Percentiles rank a stretch among this genome's conserved stretches.
phyloP scores from a whole-genome alignment of 1,140 invertebrate genomes.

The Drosophila orena region DNA sequence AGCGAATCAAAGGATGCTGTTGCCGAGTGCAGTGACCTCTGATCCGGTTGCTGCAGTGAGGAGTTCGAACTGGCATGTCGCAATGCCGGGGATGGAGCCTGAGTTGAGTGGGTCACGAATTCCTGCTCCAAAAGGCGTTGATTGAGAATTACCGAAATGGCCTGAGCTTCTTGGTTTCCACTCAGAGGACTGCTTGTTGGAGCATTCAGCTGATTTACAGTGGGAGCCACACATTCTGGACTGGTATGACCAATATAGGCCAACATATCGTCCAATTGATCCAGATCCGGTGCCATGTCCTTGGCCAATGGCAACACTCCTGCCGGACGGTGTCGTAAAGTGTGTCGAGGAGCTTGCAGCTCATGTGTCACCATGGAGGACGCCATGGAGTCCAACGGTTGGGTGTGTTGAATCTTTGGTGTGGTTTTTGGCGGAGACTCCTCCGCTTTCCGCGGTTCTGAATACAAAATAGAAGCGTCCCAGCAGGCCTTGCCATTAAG shows the following conservation, averaged over 20 bases:
- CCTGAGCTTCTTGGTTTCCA: slow-evolving; percentile 91
- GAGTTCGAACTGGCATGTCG: slow-evolving; percentile 47
- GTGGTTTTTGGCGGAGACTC: slow-evolving; percentile 1
- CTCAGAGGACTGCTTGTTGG: slow-evolving; percentile 89
- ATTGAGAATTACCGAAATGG: slow-evolving; percentile 92
- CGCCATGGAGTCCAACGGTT: slow-evolving; percentile 73
- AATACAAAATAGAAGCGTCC: slow-evolving; percentile 96
- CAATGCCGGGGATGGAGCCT: slow-evolving; percentile 41
- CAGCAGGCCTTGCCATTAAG: slow-evolving; percentile 98
- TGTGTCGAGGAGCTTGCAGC: slow-evolving; percentile 86
- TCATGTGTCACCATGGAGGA: slow-evolving; percentile 65
- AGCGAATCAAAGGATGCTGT: slow-evolving; percentile 75
- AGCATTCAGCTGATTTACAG: slow-evolving; percentile 89
- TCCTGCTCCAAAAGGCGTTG: slow-evolving; percentile 92
- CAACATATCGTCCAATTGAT: slow-evolving; percentile 96
- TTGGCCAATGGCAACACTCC: slow-evolving; percentile 92
- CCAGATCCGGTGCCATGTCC: slow-evolving; percentile 94
- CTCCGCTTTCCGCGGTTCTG: slow-evolving; percentile 86
- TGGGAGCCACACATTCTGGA: slow-evolving; percentile 93
- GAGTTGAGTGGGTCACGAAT: slow-evolving; percentile 86
- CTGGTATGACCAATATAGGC: slow-evolving; percentile 96
- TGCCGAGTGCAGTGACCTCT: slow-evolving; percentile 63
- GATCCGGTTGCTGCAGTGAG: slow-evolving; percentile 59
- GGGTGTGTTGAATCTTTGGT: slow-evolving; percentile 27
- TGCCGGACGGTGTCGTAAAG: slow-evolving; percentile 89